Percentiles rank a stretch among this genome's conserved stretches.
Conservation (phyloP, 1,140 invertebrate species). For the Bombyx mandarina region DNA sequence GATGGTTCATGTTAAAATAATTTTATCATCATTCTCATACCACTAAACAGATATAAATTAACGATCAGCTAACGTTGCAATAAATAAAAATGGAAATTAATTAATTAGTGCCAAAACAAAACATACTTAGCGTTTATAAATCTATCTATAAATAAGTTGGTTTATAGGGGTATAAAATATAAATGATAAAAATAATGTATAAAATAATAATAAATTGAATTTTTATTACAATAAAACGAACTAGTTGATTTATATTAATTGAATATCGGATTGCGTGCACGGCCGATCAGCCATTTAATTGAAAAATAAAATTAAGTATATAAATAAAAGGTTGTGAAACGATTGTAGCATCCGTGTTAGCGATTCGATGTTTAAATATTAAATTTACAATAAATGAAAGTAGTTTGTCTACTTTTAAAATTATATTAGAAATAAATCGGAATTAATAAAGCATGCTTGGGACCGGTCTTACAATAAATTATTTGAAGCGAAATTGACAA, state of each 20-base stretch:
- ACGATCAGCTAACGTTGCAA: background rate
- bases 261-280: conserved; percentile 35
- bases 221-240: conserved; percentile 53
- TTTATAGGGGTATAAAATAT: conserved; percentile 38
- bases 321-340: conserved; percentile 61
- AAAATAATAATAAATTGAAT: conserved; percentile 57
- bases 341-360: conserved; percentile 38
- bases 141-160: conserved; percentile 48
- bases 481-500: too few species aligned
- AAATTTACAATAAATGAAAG: conserved; percentile 46
- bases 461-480: conserved; percentile 24
- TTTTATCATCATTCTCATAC: background rate
- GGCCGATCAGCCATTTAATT: conserved; percentile 55
- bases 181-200: conserved; percentile 41
- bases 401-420: conserved; percentile 37
- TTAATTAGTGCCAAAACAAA: conserved; percentile 67
- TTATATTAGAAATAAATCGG: conserved; percentile 25
- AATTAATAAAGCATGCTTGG: conserved; percentile 46
- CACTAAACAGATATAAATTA: background rate
- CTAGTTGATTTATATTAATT: conserved; percentile 55
- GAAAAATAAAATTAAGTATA: conserved; percentile 54
- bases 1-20: background rate
- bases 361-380: conserved; percentile 39
- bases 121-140: conserved; percentile 47
- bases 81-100: conserved; percentile 19